Base-by-base conservation (phyloP, 2,888 invertebrate species). In the Nomada flava region DNA sequence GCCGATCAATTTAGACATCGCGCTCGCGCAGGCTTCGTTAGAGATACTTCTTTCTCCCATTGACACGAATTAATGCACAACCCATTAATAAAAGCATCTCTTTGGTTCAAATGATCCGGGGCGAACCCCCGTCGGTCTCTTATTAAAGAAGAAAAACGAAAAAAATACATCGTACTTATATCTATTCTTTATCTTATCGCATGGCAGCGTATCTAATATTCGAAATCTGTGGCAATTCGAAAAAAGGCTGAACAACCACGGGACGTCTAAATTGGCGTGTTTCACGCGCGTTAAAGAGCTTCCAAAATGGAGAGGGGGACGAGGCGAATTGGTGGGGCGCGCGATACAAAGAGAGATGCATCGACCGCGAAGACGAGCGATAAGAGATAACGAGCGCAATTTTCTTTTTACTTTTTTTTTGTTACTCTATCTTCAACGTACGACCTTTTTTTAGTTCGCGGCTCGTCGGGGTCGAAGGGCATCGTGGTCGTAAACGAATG, bases 391-490 rank as follows among this genome's bases (percentile, higher is more conserved):
- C 20, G 18, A 20, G 23, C n/a, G n/a, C 4, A 20, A 36, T 55
- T 47, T 62, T 13, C 15, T 74, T 52, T 50, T 44, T n/a, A 42
- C 69, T 44, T 62, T 53, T 70, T 9, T 60, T 67, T 26, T 70
- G 23, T 55, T 71, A 36, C 57, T 62, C 70, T 72, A 62, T 59
- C 55, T n/a, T 53, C 52, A 2, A 55, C 23, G 55, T 20, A 2
- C 55, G 20, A 5, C 20, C 11, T 10, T 47, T 47, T 52, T 42
- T 59, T 65, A 47, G 42, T 9, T 60, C 15, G 63, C 57, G 29
- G 50, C 13, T 15, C 18, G 26, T 20, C 13, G 57, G 60, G 89
- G 81, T 87, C 87, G 89, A 86, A 88, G 91, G 74, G 85, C 90
- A 88, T 83, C 87, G 75, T 64, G 29, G 69, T 44, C 76, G 85